Percentiles rank a stretch among this genome's conserved stretches.
phyloP scores from a whole-genome alignment of 1,140 invertebrate species.

The Tigriopus japonicus region DNA sequence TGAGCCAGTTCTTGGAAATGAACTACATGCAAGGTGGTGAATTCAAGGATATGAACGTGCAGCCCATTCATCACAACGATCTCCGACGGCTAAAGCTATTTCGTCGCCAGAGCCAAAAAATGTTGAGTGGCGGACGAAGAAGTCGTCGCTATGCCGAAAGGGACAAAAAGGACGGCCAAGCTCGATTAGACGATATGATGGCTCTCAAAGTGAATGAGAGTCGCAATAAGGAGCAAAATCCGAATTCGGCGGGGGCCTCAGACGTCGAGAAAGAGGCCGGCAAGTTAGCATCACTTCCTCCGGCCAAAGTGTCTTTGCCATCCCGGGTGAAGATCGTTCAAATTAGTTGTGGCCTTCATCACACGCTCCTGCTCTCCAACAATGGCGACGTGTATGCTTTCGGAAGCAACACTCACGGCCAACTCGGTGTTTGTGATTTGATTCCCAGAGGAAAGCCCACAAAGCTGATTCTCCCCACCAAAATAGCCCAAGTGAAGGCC shows the following conservation, averaged over 20 bases:
- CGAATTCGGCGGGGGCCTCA: conserved; percentile 8
- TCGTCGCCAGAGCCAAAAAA: conserved; percentile 15
- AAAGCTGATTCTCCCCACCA: conserved; percentile 32
- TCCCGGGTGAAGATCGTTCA: conserved; percentile 26
- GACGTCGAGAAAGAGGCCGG: too few species aligned
- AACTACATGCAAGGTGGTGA: too few species aligned
- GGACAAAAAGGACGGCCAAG: conserved; percentile 16
- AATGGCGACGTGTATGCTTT: conserved; percentile 59
- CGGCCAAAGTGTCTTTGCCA: conserved; percentile 47
- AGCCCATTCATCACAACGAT: too few species aligned
- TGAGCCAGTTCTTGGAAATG: too few species aligned
- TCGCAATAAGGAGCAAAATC: conserved; percentile 13
- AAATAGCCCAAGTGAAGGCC: conserved; percentile 56
- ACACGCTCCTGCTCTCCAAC: conserved; percentile 42
- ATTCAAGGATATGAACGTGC: too few species aligned
- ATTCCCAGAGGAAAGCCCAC: conserved; percentile 49
- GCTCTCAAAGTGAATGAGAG: conserved; percentile 16
- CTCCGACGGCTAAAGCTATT: conserved; percentile 12
- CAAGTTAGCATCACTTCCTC: conserved; percentile 48
- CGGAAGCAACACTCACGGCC: conserved; percentile 78
- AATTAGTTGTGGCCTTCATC: conserved; percentile 72
- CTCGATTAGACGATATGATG: conserved; percentile 19
- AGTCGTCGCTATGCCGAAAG: conserved; percentile 14
- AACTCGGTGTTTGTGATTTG: conserved; percentile 72
- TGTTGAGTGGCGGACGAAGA: conserved; percentile 15